These are phyloP conservation scores for Coluber constrictor DNA, from an alignment of 2,797 vertebrate species.

Conservation along the genomic window DNA sequence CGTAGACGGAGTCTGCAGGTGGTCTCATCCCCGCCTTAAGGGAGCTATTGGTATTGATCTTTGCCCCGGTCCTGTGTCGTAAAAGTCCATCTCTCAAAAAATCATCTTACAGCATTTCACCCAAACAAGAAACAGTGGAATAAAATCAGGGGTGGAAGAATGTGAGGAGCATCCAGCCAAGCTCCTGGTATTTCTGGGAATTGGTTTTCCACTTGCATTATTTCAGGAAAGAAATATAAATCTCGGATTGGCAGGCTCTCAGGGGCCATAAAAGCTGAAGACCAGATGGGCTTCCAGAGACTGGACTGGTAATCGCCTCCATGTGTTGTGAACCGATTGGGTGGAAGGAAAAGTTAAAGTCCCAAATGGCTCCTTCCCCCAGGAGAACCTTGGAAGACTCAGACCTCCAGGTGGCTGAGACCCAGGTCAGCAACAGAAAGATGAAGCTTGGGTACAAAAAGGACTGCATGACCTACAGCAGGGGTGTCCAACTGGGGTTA, in stretches of 20 bases:
- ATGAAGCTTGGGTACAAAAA: fast-evolving
- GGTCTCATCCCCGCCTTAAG: background rate
- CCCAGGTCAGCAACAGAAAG: background rate
- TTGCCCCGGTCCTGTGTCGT: background rate
- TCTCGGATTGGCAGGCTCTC: constrained; percentile 4
- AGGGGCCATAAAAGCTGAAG: background rate
- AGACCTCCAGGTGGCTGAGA: background rate
- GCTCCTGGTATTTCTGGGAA: constrained; percentile 26
- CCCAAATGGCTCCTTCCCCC: background rate
- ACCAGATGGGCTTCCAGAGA: background rate
- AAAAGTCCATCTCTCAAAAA: background rate
- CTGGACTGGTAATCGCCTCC: background rate
- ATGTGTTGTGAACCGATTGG: background rate
- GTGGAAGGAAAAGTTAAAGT: too few relatives aligned
- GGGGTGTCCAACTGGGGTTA: background rate
- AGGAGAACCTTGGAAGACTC: background rate
- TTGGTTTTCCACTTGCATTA: background rate
- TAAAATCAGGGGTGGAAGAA: background rate
- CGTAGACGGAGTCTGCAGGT: background rate
- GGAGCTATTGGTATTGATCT: background rate
- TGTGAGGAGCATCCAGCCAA: background rate
- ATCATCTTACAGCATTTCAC: background rate
- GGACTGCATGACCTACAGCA: background rate
- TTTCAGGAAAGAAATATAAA: constrained; percentile 23
- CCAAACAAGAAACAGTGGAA: background rate